Evolutionary conservation across 2,888 invertebrate species (phyloP).

Genomic region (Quadriops clusia): DNA sequence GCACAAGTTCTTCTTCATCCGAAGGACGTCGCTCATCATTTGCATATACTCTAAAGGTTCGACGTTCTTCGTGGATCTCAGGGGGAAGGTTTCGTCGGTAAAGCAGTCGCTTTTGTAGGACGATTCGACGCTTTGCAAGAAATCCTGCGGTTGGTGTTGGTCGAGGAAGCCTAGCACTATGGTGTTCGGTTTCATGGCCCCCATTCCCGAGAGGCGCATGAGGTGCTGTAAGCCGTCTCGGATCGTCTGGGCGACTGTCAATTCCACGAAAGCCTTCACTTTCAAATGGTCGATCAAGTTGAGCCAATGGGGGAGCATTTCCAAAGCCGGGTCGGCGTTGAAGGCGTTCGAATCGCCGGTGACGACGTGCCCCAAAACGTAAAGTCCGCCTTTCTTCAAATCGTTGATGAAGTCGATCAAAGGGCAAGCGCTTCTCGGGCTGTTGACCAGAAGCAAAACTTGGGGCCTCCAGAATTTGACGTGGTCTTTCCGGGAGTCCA

Average conservation of each 20-base stretch:
- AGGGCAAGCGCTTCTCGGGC: slow-evolving; percentile 81
- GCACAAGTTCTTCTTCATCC: slow-evolving; percentile 90
- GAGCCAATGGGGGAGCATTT: slow-evolving; percentile 81
- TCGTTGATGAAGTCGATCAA: slow-evolving; percentile 96
- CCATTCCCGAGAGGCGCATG: slow-evolving; percentile 82
- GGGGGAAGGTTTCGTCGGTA: slow-evolving; percentile 44
- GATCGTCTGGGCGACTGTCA: slow-evolving; percentile 76
- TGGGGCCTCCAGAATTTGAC: slow-evolving; percentile 99
- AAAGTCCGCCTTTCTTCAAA: slow-evolving; percentile 87
- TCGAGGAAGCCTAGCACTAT: slow-evolving; percentile 92
- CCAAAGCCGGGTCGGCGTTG: slow-evolving; percentile 55
- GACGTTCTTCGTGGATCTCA: slow-evolving; percentile 31
- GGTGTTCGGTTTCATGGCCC: slow-evolving; percentile 99
- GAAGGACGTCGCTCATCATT: slow-evolving; percentile 77
- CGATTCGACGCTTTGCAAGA: slow-evolving; percentile 55
- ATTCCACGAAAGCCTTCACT: slow-evolving; percentile 92
- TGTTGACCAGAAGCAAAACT: slow-evolving; percentile 82
- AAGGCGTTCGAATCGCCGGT: slow-evolving; percentile 44
- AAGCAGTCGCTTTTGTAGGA: slow-evolving; percentile 49
- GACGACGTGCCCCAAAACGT: slow-evolving; percentile 78
- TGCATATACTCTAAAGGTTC: slow-evolving; percentile 58
- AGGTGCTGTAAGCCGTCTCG: slow-evolving; percentile 88
- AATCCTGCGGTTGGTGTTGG: slow-evolving; percentile 59
- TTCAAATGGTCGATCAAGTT: slow-evolving; percentile 89
- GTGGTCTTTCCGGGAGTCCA: slow-evolving; percentile 94